Percentiles rank a stretch among this genome's conserved stretches.
These are phyloP conservation scores for Nesometra sesokonis DNA, from an alignment of 35 echinoderm and acorn worm species.

Conservation along the genomic window DNA sequence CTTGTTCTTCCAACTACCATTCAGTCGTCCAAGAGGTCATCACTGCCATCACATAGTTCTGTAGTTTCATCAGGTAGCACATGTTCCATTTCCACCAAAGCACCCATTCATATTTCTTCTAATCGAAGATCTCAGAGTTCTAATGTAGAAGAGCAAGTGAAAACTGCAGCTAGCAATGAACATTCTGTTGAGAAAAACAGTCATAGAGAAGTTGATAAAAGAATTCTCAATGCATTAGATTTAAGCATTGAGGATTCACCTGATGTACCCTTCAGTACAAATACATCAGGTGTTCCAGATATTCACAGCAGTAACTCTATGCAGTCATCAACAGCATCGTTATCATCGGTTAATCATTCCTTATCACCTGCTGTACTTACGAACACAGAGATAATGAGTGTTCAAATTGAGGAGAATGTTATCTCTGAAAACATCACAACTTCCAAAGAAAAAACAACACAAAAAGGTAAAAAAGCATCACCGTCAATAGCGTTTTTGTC, in stretches of 20 bases:
- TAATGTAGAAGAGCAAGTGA: background rate
- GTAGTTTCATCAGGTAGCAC: background rate
- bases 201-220: no score
- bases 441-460: background rate
- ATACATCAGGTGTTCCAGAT: no score
- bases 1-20: background rate
- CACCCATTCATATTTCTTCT: background rate
- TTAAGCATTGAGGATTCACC: no score
- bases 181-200: no score
- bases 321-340: background rate
- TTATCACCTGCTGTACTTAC: background rate
- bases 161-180: background rate
- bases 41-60: background rate
- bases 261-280: no score
- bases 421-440: background rate
- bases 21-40: background rate
- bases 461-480: background rate
- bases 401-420: background rate
- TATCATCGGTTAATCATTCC: background rate
- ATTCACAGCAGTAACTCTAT: no score
- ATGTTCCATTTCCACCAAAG: background rate
- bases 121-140: background rate
- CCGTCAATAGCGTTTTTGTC: background rate
- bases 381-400: background rate
- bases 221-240: no score